Base-by-base conservation (phyloP, 2,797 vertebrate genomes). In the Sibirionetta formosa region DNA sequence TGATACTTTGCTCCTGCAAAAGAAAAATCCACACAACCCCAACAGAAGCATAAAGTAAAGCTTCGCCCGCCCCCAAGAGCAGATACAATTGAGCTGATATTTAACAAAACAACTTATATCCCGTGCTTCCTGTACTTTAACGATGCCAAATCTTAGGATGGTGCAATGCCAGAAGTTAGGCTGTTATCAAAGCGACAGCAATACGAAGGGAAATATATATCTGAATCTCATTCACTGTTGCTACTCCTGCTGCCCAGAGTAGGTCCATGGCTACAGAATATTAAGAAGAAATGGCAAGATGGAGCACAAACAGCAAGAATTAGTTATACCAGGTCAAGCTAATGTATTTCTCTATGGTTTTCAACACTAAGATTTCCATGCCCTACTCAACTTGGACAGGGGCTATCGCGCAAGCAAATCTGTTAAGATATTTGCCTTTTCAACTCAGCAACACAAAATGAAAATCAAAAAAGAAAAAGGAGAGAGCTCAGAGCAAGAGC, bases 41-140 rank as follows among this genome's bases (percentile, higher is more conserved):
- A 79, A 36, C 1, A 26, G 38, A 72, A 58, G n/a, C 60, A 38
- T 20, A 44, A 8, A 86, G 19, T 3, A 70, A 26, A 90, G 19
- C 24, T 26, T 63, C 12, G 4, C 15, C 6, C 4, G 1, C 12
- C 1, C 2, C 11, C 1, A 7, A 69, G 17, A 78, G 38, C 18
- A 70, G 29, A 46, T 38, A 29, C 0, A 8, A 53, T 0, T 29
- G 19, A 40, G 11, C 26, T 48, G 57, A 7, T 51, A 57, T 4
- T 81, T 29, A 78, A 50, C 12, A 68, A 44, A 93, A 71, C 3
- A 23, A 38, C 23, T 35, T 15, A 58, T n/a, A 61, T 33, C 48
- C 57, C 9, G 11, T 24, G 31, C 70, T 80, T n/a, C 14, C 20
- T 3, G 0, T 1, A 46, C 2, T 40, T 77, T 3, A 2, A 1